Base-by-base conservation (phyloP, 2,888 invertebrate species). In the Cephus runcator region DNA sequence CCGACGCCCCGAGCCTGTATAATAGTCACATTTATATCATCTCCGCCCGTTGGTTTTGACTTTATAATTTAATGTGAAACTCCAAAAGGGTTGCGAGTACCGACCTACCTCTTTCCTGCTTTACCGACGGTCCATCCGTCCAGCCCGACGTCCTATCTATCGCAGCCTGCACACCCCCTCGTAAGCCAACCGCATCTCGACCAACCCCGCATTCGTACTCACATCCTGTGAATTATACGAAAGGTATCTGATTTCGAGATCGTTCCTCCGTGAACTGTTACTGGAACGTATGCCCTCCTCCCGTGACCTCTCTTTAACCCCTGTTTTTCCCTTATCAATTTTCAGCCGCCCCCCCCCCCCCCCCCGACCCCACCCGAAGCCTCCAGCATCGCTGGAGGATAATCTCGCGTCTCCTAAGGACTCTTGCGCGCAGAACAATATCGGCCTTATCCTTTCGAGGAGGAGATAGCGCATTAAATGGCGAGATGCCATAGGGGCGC, bases 11-110 rank as follows among this genome's bases (percentile, higher is more conserved):
- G 80, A 77, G 83, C 75, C 83, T 85, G 90, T 87, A 91, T 91
- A 91, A 91, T 90, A 90, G 88, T 91, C 89, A 87, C 89, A 90
- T 91, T 91, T 90, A 90, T 91, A 90, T 90, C 89, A 88, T 89
- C 90, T 87, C 85, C 84, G 79, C 82, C 85, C 83, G 81, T 86
- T 86, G 87, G 87, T 90, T 91, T 89, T 89, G 91, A 91, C 91
- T 91, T 89, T 88, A 89, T 90, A 91, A 91, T 91, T 90, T 88
- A 90, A 89, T 87, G 89, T 85, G 85, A 85, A 85, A 83, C 81
- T 56, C 71, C 76, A 12, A 76, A 78, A 78, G 78, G 78, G 78
- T 78, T 78, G 73, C 69, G n/a, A 77, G 77, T 30, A 31, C 75
- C 30, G 12, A 30, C 36, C 34, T 34, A 34, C 36, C 35, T 6